phyloP scores from a whole-genome alignment of 2,797 vertebrate genomes.

The Aulostomus chinensis region DNA sequence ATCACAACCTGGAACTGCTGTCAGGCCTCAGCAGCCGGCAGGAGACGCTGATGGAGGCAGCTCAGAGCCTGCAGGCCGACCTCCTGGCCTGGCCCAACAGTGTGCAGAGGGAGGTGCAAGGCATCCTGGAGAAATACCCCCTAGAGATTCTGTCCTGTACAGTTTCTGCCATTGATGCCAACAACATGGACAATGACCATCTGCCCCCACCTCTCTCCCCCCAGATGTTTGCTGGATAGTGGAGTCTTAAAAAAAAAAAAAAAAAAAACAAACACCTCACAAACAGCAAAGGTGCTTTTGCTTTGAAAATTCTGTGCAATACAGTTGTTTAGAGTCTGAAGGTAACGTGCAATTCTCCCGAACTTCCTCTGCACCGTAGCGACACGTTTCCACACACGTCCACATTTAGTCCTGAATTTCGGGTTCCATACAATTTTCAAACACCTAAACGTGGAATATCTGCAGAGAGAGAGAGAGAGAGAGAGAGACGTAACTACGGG shows the following conservation, averaged over 20 bases:
- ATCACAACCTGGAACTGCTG: constrained; percentile 88
- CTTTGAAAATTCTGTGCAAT: constrained; percentile 6
- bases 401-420: too few species aligned
- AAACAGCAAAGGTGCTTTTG: too few species aligned
- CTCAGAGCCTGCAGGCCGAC: constrained; percentile 87
- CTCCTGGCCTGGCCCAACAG: constrained; percentile 89
- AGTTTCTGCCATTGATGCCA: constrained; percentile 89
- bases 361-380: constrained; percentile 10
- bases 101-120: constrained; percentile 86
- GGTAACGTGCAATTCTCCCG: neutral
- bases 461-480: too few species aligned
- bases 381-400: too few species aligned
- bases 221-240: constrained; percentile 90
- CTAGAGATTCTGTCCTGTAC: constrained; percentile 84
- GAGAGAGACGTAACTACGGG: too few species aligned
- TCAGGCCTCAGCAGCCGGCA: constrained; percentile 86
- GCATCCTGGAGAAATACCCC: constrained; percentile 89
- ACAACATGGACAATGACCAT: constrained; percentile 89
- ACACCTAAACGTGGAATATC: too few species aligned
- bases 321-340: neutral
- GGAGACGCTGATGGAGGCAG: constrained; percentile 85
- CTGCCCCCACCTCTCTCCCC: constrained; percentile 90
- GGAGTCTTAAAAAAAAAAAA: too few species aligned
- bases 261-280: neutral
- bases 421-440: too few species aligned